Evolutionary conservation across 2,888 invertebrate species (phyloP).

Genomic region (Drosophila colorata): DNA sequence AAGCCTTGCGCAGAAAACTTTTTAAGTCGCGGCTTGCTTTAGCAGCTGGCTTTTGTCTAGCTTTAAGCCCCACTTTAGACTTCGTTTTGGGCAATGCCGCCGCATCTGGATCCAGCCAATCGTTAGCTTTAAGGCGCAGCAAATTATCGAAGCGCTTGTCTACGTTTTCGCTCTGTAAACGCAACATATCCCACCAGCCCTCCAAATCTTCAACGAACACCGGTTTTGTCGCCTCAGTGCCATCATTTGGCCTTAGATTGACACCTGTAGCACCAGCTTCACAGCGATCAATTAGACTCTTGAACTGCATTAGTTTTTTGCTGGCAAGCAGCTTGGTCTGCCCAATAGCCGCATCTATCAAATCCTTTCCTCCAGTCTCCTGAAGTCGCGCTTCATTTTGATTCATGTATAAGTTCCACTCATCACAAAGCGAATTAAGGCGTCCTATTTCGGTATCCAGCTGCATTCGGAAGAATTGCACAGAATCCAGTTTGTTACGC

Average conservation of each 20-base stretch:
- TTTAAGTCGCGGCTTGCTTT: slow-evolving; percentile 69
- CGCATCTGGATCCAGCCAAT: slow-evolving; percentile 82
- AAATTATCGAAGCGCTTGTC: slow-evolving; percentile 82
- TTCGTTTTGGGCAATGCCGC: slow-evolving; percentile 18
- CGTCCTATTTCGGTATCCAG: slow-evolving; percentile 85
- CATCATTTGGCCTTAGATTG: slow-evolving; percentile 51
- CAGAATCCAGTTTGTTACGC: slow-evolving; percentile 72
- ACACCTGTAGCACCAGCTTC: slow-evolving; percentile 70
- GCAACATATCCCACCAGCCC: slow-evolving; percentile 89
- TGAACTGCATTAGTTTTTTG: slow-evolving; percentile 91
- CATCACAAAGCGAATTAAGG: slow-evolving; percentile 85
- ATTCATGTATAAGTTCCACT: slow-evolving; percentile 85
- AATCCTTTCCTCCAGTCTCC: slow-evolving; percentile 83
- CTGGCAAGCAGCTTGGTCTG: slow-evolving; percentile 90
- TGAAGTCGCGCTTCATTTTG: slow-evolving; percentile 82
- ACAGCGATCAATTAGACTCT: slow-evolving; percentile 86
- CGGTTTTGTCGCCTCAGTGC: slow-evolving; percentile 74
- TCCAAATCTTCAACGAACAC: slow-evolving; percentile 88
- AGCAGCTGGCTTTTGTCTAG: slow-evolving; percentile 28
- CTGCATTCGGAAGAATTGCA: slow-evolving; percentile 80
- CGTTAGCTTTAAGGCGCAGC: slow-evolving; percentile 77
- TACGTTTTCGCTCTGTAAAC: slow-evolving; percentile 84
- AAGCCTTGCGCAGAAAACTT: slow-evolving; percentile 69
- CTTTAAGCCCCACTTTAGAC: slow-evolving; percentile 16
- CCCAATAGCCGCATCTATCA: slow-evolving; percentile 90